Evolutionary conservation across 1,140 invertebrate genomes (phyloP).

Genomic region (Bombus consobrinus): DNA sequence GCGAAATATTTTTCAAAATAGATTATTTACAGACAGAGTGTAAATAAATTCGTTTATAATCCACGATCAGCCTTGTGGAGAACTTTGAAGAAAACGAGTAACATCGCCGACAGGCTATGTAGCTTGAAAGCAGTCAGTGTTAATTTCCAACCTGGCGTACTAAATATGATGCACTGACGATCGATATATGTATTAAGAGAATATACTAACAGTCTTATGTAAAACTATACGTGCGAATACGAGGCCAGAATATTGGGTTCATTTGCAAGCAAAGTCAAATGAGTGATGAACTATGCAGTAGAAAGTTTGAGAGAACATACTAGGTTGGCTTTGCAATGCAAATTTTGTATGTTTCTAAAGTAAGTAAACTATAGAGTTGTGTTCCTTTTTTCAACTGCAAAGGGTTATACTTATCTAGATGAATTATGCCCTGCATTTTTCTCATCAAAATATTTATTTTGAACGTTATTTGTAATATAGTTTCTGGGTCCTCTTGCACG

Average conservation of each 20-base stretch:
- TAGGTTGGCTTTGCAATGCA: neutral
- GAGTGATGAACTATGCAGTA: neutral
- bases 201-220: neutral
- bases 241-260: neutral
- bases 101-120: neutral
- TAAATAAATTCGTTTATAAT: neutral
- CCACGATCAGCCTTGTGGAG: neutral
- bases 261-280: neutral
- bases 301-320: neutral
- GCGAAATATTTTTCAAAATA: too few relatives aligned
- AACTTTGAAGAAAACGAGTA: neutral
- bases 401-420: neutral
- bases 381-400: neutral
- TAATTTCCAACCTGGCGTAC: neutral
- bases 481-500: neutral
- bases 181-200: conserved; percentile 19
- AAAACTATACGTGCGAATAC: neutral
- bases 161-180: neutral
- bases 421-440: neutral
- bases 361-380: neutral
- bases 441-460: neutral
- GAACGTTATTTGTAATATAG: neutral
- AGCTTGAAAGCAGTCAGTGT: neutral
- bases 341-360: neutral
- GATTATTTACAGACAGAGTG: too few relatives aligned